Percentiles rank a stretch among this genome's conserved stretches.
Evolutionary conservation across 2,888 invertebrate species (phyloP).

Genomic region (Epistrophe eligans): DNA sequence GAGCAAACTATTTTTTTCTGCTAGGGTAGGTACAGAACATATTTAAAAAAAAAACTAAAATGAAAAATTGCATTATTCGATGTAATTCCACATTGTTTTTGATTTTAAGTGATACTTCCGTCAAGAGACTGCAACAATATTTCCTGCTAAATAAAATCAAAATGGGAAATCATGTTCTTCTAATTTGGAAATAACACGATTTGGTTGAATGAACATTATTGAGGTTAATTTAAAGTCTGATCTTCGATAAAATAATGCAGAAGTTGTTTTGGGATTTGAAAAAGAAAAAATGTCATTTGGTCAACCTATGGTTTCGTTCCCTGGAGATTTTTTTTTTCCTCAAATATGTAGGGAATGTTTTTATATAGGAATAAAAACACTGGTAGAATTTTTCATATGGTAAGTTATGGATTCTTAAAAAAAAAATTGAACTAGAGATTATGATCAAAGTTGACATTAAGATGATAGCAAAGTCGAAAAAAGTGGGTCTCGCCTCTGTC

Average conservation of each 20-base stretch:
- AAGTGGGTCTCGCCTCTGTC: too few relatives aligned
- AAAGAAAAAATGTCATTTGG: background rate
- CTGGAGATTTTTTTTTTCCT: too few relatives aligned
- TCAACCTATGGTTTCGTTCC: too few relatives aligned
- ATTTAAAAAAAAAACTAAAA: slow-evolving; percentile 23
- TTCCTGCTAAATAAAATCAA: slow-evolving; percentile 41
- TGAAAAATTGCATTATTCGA: slow-evolving; percentile 36
- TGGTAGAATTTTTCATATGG: too few relatives aligned
- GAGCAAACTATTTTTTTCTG: background rate
- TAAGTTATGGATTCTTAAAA: too few relatives aligned
- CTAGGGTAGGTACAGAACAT: background rate
- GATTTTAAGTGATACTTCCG: slow-evolving; percentile 50
- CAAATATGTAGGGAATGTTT: too few relatives aligned
- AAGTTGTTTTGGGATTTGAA: slow-evolving; percentile 2
- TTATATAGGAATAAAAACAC: too few relatives aligned
- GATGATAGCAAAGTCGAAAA: too few relatives aligned
- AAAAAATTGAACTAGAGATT: too few relatives aligned
- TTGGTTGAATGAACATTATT: slow-evolving; percentile 45
- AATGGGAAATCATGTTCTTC: slow-evolving; percentile 21
- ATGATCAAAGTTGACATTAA: too few relatives aligned
- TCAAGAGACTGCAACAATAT: slow-evolving; percentile 4
- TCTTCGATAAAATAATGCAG: background rate
- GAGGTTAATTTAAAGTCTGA: slow-evolving; percentile 33
- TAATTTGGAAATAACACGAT: slow-evolving; percentile 38
- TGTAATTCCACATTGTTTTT: slow-evolving; percentile 27